These are phyloP conservation scores for Lophotis ruficrista DNA, from an alignment of 2,113 vertebrate genomes.

Conservation along the genomic window DNA sequence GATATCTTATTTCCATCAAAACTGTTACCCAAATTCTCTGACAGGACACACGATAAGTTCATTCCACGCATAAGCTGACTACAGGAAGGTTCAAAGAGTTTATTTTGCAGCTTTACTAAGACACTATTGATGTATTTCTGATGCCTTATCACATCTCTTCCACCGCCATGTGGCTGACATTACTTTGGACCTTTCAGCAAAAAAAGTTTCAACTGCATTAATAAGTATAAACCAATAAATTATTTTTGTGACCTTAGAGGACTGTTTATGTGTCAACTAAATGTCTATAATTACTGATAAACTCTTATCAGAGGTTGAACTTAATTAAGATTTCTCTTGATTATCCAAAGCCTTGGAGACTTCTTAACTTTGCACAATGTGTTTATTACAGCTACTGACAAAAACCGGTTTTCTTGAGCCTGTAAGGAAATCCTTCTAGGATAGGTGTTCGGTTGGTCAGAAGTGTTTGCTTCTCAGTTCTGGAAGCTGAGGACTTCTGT, in stretches of 20 bases:
- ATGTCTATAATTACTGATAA: not conserved
- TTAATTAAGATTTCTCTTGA: constrained; percentile 26
- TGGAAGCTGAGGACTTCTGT: not conserved
- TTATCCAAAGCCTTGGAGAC: constrained; percentile 13
- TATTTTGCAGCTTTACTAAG: not conserved
- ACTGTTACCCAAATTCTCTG: not conserved
- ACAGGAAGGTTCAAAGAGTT: not conserved
- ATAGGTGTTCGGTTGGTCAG: not conserved
- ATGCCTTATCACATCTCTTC: not conserved
- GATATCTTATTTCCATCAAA: not conserved
- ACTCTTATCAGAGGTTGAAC: not conserved
- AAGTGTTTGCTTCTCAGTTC: not conserved
- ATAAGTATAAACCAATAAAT: not conserved
- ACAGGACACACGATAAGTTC: not conserved
- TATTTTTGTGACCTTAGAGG: not conserved
- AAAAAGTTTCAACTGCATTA: not conserved
- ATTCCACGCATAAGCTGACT: not conserved
- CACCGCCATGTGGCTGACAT: not conserved
- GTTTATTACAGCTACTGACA: not conserved
- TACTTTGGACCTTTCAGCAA: not conserved
- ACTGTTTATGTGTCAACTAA: not conserved
- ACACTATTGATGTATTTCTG: not conserved
- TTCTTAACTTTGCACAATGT: not conserved
- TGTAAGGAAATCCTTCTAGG: not conserved
- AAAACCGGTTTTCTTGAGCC: not conserved